Conservation (phyloP, 2,113 vertebrate genomes). For the Peucedramus taeniatus region DNA sequence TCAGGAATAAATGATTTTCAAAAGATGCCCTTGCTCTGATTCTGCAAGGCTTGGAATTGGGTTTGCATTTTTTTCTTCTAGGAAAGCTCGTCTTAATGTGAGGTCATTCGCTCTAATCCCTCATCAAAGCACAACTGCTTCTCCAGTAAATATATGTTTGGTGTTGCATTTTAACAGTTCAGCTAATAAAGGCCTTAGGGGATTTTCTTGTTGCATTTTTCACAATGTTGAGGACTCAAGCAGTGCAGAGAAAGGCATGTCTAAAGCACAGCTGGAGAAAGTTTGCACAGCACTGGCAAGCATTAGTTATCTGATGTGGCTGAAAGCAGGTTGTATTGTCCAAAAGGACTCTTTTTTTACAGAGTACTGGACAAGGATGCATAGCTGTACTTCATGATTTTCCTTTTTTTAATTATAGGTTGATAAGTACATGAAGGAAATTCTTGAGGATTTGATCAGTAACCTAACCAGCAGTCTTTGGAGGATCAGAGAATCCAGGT, state of each 20-base stretch:
- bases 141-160: not conserved
- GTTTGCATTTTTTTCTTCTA: not conserved
- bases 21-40: not conserved
- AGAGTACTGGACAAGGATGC: not conserved
- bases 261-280: not conserved
- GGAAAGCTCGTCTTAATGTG: not conserved
- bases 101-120: not conserved
- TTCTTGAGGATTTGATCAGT: conserved; percentile 91
- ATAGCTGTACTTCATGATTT: not conserved
- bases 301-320: not conserved
- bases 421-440: conserved; percentile 95
- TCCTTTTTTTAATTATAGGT: conserved; percentile 74
- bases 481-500: conserved; percentile 98
- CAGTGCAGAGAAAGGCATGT: not conserved
- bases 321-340: not conserved
- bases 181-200: not conserved
- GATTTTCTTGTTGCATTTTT: not conserved
- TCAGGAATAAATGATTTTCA: not conserved
- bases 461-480: conserved; percentile 94
- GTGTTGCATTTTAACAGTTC: not conserved
- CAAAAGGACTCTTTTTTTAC: not conserved
- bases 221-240: not conserved
- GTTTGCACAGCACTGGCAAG: not conserved
- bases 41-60: not conserved
- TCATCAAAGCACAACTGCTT: not conserved